These are phyloP conservation scores for Plecotus auritus DNA, from an alignment of 2,113 vertebrate species.

Conservation along the genomic window DNA sequence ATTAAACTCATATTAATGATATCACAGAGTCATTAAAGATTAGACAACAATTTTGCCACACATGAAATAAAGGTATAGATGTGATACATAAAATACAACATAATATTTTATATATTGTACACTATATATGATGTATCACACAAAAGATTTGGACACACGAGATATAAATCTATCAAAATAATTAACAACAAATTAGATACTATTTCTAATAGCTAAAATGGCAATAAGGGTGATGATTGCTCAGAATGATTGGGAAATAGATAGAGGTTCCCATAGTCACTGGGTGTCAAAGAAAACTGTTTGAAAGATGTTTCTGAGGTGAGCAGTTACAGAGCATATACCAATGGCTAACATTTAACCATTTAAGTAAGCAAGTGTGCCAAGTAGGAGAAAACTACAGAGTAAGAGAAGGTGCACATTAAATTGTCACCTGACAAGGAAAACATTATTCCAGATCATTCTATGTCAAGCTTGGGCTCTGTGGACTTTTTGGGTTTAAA, in stretches of 20 bases:
- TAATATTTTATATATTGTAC: neutral
- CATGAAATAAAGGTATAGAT: neutral
- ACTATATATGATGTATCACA: neutral
- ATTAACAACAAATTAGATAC: neutral
- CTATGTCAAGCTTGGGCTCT: neutral
- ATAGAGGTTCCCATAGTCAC: fast-evolving
- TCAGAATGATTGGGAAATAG: neutral
- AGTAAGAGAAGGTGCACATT: neutral
- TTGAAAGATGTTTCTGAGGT: neutral
- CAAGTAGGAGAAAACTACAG: neutral
- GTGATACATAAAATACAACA: neutral
- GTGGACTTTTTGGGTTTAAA: neutral
- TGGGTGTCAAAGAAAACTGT: neutral
- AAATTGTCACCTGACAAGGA: neutral
- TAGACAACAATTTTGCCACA: neutral
- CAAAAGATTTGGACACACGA: neutral
- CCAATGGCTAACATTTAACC: neutral
- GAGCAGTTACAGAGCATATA: neutral
- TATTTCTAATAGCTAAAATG: neutral
- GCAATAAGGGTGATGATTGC: neutral
- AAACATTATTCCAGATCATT: neutral
- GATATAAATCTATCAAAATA: neutral
- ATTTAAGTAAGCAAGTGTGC: neutral
- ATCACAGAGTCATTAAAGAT: neutral
- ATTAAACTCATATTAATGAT: neutral